A percentile compares a stretch with the other conserved stretches of the same genome.
Evolutionary conservation across 2,888 invertebrate genomes (phyloP).

Genomic region (Parapristionchus giblindavisi): DNA sequence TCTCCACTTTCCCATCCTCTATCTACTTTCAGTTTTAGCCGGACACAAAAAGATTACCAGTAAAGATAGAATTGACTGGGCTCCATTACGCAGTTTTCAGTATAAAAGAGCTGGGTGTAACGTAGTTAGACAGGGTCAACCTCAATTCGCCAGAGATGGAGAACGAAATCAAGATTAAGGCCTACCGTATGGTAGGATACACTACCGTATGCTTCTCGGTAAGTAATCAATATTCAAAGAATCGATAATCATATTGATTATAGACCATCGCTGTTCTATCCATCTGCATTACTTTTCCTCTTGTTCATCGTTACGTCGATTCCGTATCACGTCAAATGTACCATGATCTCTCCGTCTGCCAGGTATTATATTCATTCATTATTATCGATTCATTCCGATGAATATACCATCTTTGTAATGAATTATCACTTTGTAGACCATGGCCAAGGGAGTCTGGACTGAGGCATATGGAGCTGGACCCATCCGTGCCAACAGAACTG

Average conservation of each 20-base stretch:
- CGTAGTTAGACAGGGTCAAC: too few relatives aligned
- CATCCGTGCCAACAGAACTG: constrained; percentile 35
- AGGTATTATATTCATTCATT: too few relatives aligned
- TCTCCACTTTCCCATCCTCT: too few relatives aligned
- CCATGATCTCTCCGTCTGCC: constrained; percentile 29
- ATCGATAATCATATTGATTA: not conserved
- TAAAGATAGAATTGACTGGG: too few relatives aligned
- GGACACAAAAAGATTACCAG: too few relatives aligned
- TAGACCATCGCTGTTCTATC: constrained; percentile 37
- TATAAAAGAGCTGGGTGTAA: too few relatives aligned
- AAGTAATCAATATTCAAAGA: not conserved
- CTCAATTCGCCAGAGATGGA: too few relatives aligned
- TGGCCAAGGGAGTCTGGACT: constrained; percentile 39
- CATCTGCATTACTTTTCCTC: constrained; percentile 39
- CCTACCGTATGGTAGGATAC: constrained; percentile 38
- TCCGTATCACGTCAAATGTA: constrained; percentile 38
- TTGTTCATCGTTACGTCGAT: constrained; percentile 35
- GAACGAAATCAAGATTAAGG: constrained; percentile 41
- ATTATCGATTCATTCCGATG: too few relatives aligned
- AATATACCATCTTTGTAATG: too few relatives aligned
- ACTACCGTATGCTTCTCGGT: constrained; percentile 38
- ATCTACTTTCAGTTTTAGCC: too few relatives aligned
- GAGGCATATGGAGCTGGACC: constrained; percentile 23
- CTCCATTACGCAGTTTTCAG: too few relatives aligned
- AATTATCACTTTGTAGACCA: too few relatives aligned